Percentiles rank a stretch among this genome's conserved stretches.
phyloP scores from a whole-genome alignment of 2,113 vertebrate genomes.

The Phalacrocorax aristotelis region DNA sequence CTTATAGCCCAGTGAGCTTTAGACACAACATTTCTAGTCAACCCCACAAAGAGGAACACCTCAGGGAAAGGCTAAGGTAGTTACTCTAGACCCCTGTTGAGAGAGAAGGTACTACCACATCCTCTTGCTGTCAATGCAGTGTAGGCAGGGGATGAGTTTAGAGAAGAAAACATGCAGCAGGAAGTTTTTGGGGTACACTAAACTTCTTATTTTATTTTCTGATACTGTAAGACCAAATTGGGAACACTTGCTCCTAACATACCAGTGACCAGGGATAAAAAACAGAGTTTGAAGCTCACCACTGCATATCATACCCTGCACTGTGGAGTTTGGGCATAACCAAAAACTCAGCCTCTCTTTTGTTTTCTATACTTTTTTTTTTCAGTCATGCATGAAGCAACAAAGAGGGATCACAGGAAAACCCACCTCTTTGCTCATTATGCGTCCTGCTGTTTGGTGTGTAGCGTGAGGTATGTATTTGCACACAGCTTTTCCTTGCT shows the following conservation, averaged over 20 bases:
- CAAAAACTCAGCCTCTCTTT: not conserved
- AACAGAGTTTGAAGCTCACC: not conserved
- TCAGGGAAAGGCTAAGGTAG: not conserved
- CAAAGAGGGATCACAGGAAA: not conserved
- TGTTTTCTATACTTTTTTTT: not conserved
- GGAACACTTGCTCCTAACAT: not conserved
- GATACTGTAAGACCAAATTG: not conserved
- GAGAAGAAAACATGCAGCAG: not conserved
- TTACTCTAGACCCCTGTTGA: not conserved
- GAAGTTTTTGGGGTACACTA: not conserved
- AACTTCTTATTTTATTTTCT: not conserved
- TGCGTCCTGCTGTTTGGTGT: conserved; percentile 7
- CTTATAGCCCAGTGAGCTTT: not conserved
- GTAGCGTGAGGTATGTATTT: conserved; percentile 5
- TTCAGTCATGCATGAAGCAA: not conserved
- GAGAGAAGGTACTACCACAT: too few relatives aligned
- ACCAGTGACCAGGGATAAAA: not conserved
- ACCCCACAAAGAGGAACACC: not conserved
- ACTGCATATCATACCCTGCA: not conserved
- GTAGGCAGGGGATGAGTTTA: not conserved
- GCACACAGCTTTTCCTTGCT: not conserved
- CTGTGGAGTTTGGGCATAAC: not conserved
- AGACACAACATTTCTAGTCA: not conserved
- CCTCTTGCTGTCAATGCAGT: not conserved
- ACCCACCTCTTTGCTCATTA: conserved; percentile 12